Evolutionary conservation across 64 coral and sea anemone genomes (phyloP), one percentile per base, ranked within the genome.

Genomic region (Stichodactyla mertensii): DNA sequence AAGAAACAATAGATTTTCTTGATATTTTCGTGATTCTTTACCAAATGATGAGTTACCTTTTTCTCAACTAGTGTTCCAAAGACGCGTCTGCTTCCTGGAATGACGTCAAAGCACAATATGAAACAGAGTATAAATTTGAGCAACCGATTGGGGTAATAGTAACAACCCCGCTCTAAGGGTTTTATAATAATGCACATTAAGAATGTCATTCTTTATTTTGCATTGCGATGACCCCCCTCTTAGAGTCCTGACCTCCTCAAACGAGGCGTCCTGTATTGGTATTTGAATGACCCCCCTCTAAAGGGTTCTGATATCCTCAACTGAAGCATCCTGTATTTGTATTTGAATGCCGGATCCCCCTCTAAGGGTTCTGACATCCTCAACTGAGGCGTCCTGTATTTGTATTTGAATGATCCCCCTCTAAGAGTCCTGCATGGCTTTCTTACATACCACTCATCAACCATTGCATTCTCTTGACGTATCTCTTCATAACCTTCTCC

Each of bases 401-500:
- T 69, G 64, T 7, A 69, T 22, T 69, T 23, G 1, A 69, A 69
- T 69, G 64, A 22, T 0, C 2, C 16, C 19, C 64, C 19, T 69
- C 60, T 54, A 69, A 69, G 20, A 23, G 23, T 10, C 19, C 11
- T 20, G 16, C 54, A 10, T 14, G 55, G 22, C 11, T 4, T n/a
- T 77, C 19, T 27, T 16, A 92, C 91, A 79, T 82, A 97, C 97
- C 97, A 64, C 97, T 95, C 88, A 99, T 87, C 14, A 99, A 82
- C 97, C 97, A 99, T 61, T 99, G 97, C 23, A 99, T 77, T 55
- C 97, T 84, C 83, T 95, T 99, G 0, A 99, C 93, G 79, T 99
- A 99, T 90, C 97, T 87, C 79, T 90, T 90, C 83, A 99, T 91
- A 9, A 99, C 97, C 18, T 91, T 94, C 86, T 99, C 93, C 52